Percentiles rank a stretch among this genome's conserved stretches.
These are phyloP conservation scores for Notothenia rossii DNA, from an alignment of 2,113 vertebrate species.

Conservation along the genomic window DNA sequence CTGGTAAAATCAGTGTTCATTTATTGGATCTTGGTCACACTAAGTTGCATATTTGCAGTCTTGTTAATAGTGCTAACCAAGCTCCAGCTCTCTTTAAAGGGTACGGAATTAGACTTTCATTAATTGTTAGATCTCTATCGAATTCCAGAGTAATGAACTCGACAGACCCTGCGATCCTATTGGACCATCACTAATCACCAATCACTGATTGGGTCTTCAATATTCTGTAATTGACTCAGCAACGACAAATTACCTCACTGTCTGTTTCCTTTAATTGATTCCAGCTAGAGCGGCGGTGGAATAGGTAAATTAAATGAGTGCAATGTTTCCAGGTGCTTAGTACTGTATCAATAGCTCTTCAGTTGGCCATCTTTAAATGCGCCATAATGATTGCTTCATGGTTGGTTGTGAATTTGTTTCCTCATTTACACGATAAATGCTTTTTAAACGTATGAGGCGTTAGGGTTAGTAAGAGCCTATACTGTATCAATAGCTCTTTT, in stretches of 20 bases:
- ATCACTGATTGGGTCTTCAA: slow-evolving; percentile 62
- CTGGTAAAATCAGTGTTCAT: background rate
- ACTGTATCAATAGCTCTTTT: no score
- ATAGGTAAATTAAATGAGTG: slow-evolving; percentile 59
- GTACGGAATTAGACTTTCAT: slow-evolving; percentile 13
- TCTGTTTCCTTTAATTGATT: slow-evolving; percentile 73
- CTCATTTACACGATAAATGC: slow-evolving; percentile 66
- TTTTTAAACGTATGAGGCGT: no score
- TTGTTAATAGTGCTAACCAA: slow-evolving; percentile 10
- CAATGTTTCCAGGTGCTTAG: slow-evolving; percentile 55
- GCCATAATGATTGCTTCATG: slow-evolving; percentile 46
- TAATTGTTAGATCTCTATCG: slow-evolving; percentile 54
- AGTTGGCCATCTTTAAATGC: slow-evolving; percentile 41
- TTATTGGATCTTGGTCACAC: background rate
- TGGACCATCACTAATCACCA: slow-evolving; percentile 67
- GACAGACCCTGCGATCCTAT: slow-evolving; percentile 60
- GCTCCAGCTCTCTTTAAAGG: slow-evolving; percentile 6
- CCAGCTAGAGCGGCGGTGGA: slow-evolving; percentile 21
- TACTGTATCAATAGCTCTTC: slow-evolving; percentile 42
- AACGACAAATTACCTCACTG: slow-evolving; percentile 61
- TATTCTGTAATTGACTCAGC: slow-evolving; percentile 70
- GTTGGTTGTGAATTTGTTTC: slow-evolving; percentile 62
- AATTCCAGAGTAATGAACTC: slow-evolving; percentile 79
- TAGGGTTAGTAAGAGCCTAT: no score
- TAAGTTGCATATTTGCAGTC: background rate